Base-by-base conservation (phyloP, 2,113 vertebrate genomes). In the Oceanodroma tethys region DNA sequence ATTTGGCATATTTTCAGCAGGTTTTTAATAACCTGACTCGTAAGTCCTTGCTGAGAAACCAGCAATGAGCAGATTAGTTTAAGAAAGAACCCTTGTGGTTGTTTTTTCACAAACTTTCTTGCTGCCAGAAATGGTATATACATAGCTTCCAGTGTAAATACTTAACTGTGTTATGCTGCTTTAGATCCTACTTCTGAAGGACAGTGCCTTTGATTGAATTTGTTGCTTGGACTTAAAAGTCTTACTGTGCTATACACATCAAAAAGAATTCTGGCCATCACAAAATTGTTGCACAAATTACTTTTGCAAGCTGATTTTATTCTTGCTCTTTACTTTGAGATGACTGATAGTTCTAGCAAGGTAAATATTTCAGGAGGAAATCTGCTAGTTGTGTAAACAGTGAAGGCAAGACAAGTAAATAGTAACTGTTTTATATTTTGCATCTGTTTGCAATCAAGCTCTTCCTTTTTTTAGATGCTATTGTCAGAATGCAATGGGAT, bases 351-450 rank as follows among this genome's bases (percentile, higher is more conserved):
- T 78, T 97, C 87, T 82, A 97, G 86, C 79, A 90, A 95, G 93
- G 92, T 94, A 97, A 96, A 96, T 96, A 94, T 97, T 98, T 95
- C 88, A 55, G 79, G 68, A 85, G 60, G 62, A 91, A 95, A 88
- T 95, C 62, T 92, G 87, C 63, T 93, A 12, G 70, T 84, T 95
- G 72, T 93, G 65, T 97, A 96, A 97, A 97, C 80, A 95, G 53
- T 42, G 80, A 83, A 95, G 75, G 76, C 79, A 87, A 76, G 68
- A 60, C 55, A 76, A 90, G 70, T 90, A 95, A 96, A 88, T 89
- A 78, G 82, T 74, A 76, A 73, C 92, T 91, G 50, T 22, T 75
- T 92, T 80, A 17, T 79, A 68, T 92, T 95, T 93, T 95, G 91
- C 95, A 96, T 96, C 87, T 97, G 93, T 82, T 90, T 92, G 75